These are phyloP conservation scores for Mastomys natalensis DNA, from an alignment of 2,113 vertebrate genomes.

Conservation along the genomic window DNA sequence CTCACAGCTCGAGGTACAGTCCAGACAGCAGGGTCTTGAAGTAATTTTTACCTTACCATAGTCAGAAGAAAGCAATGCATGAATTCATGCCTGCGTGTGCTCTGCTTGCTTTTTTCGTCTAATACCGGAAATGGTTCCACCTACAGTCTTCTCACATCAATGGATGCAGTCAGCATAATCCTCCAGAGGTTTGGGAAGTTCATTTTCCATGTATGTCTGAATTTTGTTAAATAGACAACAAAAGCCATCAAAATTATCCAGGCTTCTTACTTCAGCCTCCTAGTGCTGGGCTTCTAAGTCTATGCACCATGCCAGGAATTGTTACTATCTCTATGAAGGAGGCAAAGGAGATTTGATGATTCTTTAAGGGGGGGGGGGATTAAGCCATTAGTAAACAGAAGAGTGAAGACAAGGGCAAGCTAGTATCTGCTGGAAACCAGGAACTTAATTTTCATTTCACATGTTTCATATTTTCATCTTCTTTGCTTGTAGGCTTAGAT, in stretches of 20 bases:
- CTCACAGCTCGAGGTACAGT: not conserved
- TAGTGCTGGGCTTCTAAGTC: not conserved
- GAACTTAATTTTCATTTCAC: not conserved
- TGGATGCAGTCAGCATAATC: not conserved
- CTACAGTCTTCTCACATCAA: not conserved
- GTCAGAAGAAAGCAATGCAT: not conserved
- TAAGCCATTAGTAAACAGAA: not conserved
- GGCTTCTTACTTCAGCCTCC: not conserved
- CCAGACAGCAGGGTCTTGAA: not conserved
- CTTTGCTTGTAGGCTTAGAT: too few relatives aligned
- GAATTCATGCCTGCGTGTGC: too few relatives aligned
- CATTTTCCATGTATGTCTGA: not conserved
- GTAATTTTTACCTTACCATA: not conserved
- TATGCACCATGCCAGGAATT: not conserved
- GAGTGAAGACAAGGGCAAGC: not conserved
- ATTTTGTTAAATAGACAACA: not conserved
- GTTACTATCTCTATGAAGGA: not conserved
- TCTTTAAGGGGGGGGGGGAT: not conserved
- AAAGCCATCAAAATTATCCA: not conserved
- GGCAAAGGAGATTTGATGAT: not conserved
- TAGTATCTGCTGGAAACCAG: slow-evolving; percentile 5
- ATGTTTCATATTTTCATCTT: not conserved
- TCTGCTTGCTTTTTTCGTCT: not conserved
- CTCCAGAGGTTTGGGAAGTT: too few relatives aligned
- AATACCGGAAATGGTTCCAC: not conserved